Percentiles rank a stretch among this genome's conserved stretches.
Conservation (phyloP, 2,797 vertebrate species). For the Enteromius thamalakanensis region DNA sequence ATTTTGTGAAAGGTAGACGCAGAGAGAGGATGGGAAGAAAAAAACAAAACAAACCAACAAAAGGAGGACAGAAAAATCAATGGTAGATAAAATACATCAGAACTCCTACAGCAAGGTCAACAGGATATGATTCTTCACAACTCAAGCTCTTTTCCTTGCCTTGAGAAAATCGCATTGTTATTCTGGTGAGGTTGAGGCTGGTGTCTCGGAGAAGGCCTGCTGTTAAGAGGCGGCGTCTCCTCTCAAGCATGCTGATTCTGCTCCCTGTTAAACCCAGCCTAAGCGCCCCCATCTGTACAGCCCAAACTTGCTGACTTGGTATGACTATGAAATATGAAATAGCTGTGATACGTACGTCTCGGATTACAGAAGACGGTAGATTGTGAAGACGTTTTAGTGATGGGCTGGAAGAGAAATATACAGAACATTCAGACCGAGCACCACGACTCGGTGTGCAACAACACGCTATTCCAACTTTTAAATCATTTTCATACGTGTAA, state of each 20-base stretch:
- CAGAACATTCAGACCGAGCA: not conserved
- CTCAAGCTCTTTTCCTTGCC: constrained; percentile 71
- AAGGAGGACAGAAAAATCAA: constrained; percentile 77
- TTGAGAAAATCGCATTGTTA: constrained; percentile 59
- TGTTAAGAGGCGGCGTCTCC: constrained; percentile 17
- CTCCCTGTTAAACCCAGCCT: constrained; percentile 16
- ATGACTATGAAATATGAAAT: constrained; percentile 17
- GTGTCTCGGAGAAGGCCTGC: constrained; percentile 31
- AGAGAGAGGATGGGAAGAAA: constrained; percentile 56
- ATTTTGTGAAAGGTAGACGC: constrained; percentile 59
- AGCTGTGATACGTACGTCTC: not conserved
- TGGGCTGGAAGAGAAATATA: not conserved
- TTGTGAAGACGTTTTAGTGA: not conserved
- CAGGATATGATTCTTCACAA: constrained; percentile 80
- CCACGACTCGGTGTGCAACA: not conserved
- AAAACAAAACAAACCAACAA: constrained; percentile 50
- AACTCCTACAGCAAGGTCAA: constrained; percentile 82
- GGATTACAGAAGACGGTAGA: not conserved
- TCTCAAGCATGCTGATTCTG: constrained; percentile 49
- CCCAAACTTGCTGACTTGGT: not conserved
- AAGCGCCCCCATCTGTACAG: constrained; percentile 21
- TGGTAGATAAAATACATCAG: constrained; percentile 80
- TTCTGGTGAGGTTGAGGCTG: constrained; percentile 53
- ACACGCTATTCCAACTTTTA: not conserved
- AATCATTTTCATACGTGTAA: not conserved